Base-by-base conservation (phyloP, 2,113 vertebrate genomes). In the Collichthys lucidus region DNA sequence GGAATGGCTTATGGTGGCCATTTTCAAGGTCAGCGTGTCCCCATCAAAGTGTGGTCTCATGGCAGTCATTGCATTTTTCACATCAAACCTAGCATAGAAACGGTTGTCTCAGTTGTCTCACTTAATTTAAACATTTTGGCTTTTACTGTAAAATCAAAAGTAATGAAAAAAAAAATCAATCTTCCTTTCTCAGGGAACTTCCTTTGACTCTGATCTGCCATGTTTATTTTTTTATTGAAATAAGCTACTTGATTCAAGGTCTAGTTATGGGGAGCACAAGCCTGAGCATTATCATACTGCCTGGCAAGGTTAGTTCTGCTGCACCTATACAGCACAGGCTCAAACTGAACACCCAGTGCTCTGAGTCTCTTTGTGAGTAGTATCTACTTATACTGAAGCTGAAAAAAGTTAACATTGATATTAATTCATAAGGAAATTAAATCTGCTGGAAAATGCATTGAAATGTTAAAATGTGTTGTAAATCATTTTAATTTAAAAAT, bases 141-240 rank as follows among this genome's bases (percentile, higher is more conserved):
- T n/a, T 19, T 2, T 40, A 56, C n/a, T 42, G 5, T 17, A 56
- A 42, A 57, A 76, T n/a, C 4, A 64, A 12, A 10, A 70, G 9
- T 26, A 56, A 49, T 50, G 3, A 42, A 57, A 76, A 64, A 12
- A 10, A 70, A 12, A 2, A 40, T 26, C 29, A 29, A 29, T 29
- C 29, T 70, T 44, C 11, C 3, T 20, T 24, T 50, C 20, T 24
- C 16, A 16, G 12, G 17, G 22, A 16, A 19, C 35, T 11, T 46
- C 3, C 4, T 55, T 35, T n/a, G 46, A 49, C 29, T 53, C 35
- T 8, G 35, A 40, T 40, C 35, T 9, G 7, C 55, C 84, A 91
- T 93, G 90, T 92, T 94, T 94, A 89, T 93, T 93, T 89, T 92
- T 94, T 92, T 92, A 93, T 93, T 93, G 80, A 93, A 92, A 94